These are phyloP conservation scores for Auanema sp. DNA, from an alignment of 2,888 invertebrate species.

Conservation along the genomic window DNA sequence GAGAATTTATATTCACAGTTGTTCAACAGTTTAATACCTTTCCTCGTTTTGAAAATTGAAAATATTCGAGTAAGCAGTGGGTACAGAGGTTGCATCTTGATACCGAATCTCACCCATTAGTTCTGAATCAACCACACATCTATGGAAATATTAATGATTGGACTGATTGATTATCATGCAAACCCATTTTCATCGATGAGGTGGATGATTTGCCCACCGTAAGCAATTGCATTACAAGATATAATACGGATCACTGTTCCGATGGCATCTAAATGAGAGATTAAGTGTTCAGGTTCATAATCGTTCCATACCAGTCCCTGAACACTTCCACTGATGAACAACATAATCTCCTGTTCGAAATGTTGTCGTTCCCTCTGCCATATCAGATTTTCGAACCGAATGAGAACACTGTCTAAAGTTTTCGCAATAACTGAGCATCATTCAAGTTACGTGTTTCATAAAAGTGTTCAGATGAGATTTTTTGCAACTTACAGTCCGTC, in stretches of 20 bases:
- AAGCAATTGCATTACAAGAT: conserved; percentile 43
- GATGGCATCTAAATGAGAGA: too few species aligned
- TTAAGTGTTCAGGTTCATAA: too few species aligned
- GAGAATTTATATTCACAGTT: too few species aligned
- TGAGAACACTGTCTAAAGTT: conserved; percentile 37
- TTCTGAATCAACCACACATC: conserved; percentile 46
- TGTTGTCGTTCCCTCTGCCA: conserved; percentile 38
- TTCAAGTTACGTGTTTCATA: background rate
- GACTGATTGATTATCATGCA: background rate
- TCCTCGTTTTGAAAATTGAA: conserved; percentile 44
- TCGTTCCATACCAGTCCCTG: background rate
- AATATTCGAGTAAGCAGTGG: conserved; percentile 40
- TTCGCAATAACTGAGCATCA: background rate
- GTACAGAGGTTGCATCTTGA: conserved; percentile 34
- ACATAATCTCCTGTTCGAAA: conserved; percentile 45
- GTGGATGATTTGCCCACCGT: conserved; percentile 44
- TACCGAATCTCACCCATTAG: conserved; percentile 48
- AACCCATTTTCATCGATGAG: conserved; percentile 50
- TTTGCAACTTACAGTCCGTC: background rate
- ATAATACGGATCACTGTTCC: conserved; percentile 12
- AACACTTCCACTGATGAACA: conserved; percentile 50
- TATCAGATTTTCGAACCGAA: conserved; percentile 37
- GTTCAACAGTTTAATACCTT: conserved; percentile 22
- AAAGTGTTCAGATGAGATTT: conserved; percentile 5
- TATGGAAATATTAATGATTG: conserved; percentile 6